Conservation (phyloP, 2,888 invertebrate species). For the Euzetes globulus region DNA sequence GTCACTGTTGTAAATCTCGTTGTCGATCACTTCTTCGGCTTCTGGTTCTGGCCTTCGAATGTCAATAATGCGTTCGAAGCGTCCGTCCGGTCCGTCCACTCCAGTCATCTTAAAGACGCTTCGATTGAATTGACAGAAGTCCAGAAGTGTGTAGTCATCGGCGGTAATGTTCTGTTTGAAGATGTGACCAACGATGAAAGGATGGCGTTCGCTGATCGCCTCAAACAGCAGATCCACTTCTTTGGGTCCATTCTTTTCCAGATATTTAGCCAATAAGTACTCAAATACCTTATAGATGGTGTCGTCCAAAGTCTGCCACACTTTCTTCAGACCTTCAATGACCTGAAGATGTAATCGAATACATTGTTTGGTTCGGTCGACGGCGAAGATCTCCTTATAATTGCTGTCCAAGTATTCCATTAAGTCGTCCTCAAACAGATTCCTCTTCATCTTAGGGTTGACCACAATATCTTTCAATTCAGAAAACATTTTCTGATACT, state of each 20-base stretch:
- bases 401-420: neutral
- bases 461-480: too few relatives aligned
- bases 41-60: too few relatives aligned
- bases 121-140: too few relatives aligned
- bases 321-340: neutral
- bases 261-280: neutral
- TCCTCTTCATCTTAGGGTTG: neutral
- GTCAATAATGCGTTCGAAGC: too few relatives aligned
- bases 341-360: neutral
- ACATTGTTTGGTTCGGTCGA: neutral
- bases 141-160: too few relatives aligned
- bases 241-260: neutral
- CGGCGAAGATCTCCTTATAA: neutral
- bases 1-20: too few relatives aligned
- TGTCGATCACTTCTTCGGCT: too few relatives aligned
- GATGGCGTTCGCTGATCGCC: neutral
- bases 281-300: neutral
- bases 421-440: neutral
- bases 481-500: too few relatives aligned
- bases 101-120: too few relatives aligned
- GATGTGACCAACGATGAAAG: too few relatives aligned
- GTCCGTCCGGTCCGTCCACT: too few relatives aligned
- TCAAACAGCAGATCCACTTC: neutral
- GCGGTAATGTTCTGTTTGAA: too few relatives aligned
- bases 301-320: neutral